Evolutionary conservation across 2,113 vertebrate species (phyloP), one percentile per base, ranked within the genome.

Genomic region (Dermatemys mawii): DNA sequence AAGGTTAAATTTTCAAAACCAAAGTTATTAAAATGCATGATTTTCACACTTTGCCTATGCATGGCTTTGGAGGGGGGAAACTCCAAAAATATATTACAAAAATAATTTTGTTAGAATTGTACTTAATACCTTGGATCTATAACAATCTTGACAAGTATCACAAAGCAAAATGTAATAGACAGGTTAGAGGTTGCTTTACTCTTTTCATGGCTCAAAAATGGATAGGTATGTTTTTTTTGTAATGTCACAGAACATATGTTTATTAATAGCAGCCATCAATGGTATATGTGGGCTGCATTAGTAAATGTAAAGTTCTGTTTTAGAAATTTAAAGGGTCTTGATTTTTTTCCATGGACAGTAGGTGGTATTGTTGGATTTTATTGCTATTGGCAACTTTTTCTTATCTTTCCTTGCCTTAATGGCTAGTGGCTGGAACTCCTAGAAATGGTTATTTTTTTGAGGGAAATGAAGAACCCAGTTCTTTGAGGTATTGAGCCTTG

Each of bases 1-100:
- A 54, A 2, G 80, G 84, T 88, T 97, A 84, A 44, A 54, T 90
- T 96, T 75, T 49, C 85, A 75, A 88, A 81, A 16, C 35, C 35
- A 79, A 83, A 90, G 87, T 70, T 85, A 84, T 79, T 88, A 95
- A 82, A 87, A 81, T 95, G 14, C n/a, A 80, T 87, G 27, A 29
- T 53, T 96, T 93, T 57, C 44, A 4, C 89, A 73, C 54, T 41
- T 90, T 91, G 29, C 49, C 21, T 92, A 54, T 13, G 16, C 24
- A 49, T 4, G 87, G 53, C 63, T 94, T 93, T 93, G 60, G 16
- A 16, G 46, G 84, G 29, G 55, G 60, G 21, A 89, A 94, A 89
- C 24, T 55, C 19, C 44, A n/a, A 21, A 83, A 84, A 44, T 93
- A 84, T 41, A 75, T 86, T 95, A 29, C 29, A 29, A 55, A 86